These are phyloP conservation scores for Tyto alba DNA, from an alignment of 2,113 vertebrate genomes.

Conservation along the genomic window DNA sequence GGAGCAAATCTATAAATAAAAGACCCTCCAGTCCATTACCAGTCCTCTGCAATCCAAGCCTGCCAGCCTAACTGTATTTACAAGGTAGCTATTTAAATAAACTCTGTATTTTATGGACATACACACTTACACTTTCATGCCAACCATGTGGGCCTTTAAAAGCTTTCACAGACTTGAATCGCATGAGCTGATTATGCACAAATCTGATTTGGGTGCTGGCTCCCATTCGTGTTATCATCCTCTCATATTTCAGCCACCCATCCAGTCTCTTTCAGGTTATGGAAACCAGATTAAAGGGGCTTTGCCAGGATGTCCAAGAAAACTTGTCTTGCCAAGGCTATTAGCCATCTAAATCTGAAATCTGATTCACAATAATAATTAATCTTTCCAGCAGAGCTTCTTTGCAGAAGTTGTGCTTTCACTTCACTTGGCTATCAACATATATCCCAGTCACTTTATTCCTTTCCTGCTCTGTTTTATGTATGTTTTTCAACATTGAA, in stretches of 20 bases:
- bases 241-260: background rate
- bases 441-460: background rate
- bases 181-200: background rate
- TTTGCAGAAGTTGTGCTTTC: background rate
- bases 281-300: background rate
- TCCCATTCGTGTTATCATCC: background rate
- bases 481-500: background rate
- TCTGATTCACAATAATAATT: background rate
- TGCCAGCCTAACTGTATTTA: background rate
- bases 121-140: background rate
- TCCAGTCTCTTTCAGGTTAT: background rate
- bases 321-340: background rate
- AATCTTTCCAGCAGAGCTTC: background rate
- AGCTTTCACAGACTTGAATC: background rate
- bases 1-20: background rate
- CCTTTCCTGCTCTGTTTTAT: background rate
- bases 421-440: background rate
- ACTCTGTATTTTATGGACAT: background rate
- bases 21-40: background rate
- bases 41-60: background rate
- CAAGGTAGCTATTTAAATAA: background rate
- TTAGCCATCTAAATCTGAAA: background rate
- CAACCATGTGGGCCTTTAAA: background rate
- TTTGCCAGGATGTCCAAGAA: background rate
- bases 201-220: constrained; percentile 18